Conservation (phyloP, 2,797 vertebrate species). For the Mus spretus region DNA sequence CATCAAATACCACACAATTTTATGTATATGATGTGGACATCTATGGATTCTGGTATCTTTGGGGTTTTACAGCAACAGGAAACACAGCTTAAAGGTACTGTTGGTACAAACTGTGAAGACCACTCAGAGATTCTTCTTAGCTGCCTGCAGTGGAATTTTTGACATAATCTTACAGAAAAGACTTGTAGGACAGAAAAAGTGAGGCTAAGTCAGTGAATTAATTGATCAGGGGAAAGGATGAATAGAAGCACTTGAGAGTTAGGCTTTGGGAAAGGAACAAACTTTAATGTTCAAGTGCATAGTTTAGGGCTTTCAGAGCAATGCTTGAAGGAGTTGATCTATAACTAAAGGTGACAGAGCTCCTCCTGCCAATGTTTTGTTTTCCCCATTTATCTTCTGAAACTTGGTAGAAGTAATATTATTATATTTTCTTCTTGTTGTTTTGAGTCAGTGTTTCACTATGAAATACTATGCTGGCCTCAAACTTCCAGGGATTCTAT, state of each 20-base stretch:
- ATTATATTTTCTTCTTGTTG: neutral
- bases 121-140: neutral
- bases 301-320: neutral
- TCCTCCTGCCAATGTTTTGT: neutral
- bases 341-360: neutral
- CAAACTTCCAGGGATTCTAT: neutral
- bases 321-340: neutral
- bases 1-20: neutral
- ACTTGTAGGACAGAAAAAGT: neutral
- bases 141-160: neutral
- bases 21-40: neutral
- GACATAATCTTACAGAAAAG: neutral
- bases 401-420: neutral
- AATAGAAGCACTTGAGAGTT: neutral
- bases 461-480: neutral
- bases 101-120: neutral
- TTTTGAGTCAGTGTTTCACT: neutral
- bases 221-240: neutral
- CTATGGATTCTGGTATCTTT: neutral
- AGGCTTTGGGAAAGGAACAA: neutral
- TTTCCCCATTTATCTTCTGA: neutral
- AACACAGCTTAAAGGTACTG: neutral
- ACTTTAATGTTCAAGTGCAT: neutral
- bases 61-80: neutral
- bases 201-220: neutral